phyloP scores from a whole-genome alignment of 2,888 invertebrate genomes.

The Hypselothyrea guttata region DNA sequence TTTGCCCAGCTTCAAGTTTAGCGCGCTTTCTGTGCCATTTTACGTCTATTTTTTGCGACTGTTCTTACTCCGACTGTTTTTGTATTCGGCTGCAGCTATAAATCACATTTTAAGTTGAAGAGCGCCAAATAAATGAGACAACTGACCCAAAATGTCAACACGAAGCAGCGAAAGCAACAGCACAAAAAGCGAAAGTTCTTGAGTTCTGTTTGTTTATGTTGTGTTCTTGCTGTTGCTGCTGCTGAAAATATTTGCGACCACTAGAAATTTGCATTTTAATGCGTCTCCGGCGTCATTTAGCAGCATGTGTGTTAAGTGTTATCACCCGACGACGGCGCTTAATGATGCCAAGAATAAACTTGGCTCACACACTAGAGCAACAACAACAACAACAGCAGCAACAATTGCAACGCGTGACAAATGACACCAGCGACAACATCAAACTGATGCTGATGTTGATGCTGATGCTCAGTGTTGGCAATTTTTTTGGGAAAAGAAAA shows the following conservation, averaged over 20 bases:
- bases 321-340: constrained; percentile 53
- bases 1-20: neutral
- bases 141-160: constrained; percentile 70
- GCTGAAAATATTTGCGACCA: constrained; percentile 56
- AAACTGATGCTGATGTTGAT: neutral
- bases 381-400: constrained; percentile 7
- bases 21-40: neutral
- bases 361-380: constrained; percentile 41
- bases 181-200: constrained; percentile 39
- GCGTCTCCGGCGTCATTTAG: constrained; percentile 58
- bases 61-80: neutral
- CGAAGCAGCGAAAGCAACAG: constrained; percentile 47
- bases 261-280: constrained; percentile 75
- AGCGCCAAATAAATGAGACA: constrained; percentile 68
- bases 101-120: constrained; percentile 67
- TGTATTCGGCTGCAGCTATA: constrained; percentile 42
- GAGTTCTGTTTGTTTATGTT: constrained; percentile 1
- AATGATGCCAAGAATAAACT: constrained; percentile 77
- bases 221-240: constrained; percentile 35
- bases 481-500: no score
- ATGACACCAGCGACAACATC: neutral
- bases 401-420: constrained; percentile 4
- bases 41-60: neutral
- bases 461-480: no score
- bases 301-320: constrained; percentile 69